Conservation (phyloP, 2,888 invertebrate genomes). For the Cataglyphis altisquamis region DNA sequence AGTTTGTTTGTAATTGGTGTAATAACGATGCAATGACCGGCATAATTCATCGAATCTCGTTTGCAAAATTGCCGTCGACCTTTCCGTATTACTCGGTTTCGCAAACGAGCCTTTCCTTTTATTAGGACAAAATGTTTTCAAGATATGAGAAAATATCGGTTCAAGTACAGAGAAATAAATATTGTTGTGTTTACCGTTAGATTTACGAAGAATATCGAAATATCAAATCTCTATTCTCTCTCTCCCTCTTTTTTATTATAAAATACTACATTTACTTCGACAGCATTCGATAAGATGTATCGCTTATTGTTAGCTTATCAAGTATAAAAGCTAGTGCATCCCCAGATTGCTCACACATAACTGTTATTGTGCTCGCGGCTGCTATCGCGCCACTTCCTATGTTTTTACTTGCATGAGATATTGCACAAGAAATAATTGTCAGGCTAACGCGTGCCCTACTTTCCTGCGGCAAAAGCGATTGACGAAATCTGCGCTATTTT, state of each 20-base stretch:
- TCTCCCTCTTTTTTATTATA: not conserved
- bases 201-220: not conserved
- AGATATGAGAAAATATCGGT: not conserved
- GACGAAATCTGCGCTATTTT: slow-evolving; percentile 23
- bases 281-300: not conserved
- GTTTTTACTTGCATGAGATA: slow-evolving; percentile 21
- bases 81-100: not conserved
- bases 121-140: not conserved
- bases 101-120: not conserved
- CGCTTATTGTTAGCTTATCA: slow-evolving; percentile 20
- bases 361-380: slow-evolving; percentile 28
- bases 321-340: slow-evolving; percentile 10
- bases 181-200: not conserved
- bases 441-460: slow-evolving; percentile 6
- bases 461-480: slow-evolving; percentile 4
- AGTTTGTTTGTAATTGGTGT: not conserved
- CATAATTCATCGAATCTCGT: slow-evolving; percentile 51
- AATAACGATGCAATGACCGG: slow-evolving; percentile 16
- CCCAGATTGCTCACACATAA: slow-evolving; percentile 21
- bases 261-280: not conserved
- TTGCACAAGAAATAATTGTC: slow-evolving; percentile 33
- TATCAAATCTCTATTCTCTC: not conserved
- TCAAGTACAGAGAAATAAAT: not conserved
- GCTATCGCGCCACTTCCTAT: slow-evolving; percentile 17
- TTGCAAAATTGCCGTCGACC: not conserved